A percentile compares a stretch with the other conserved stretches of the same genome.
These are phyloP conservation scores for Aphidius ervi DNA, from an alignment of 1,140 invertebrate genomes.

Conservation along the genomic window DNA sequence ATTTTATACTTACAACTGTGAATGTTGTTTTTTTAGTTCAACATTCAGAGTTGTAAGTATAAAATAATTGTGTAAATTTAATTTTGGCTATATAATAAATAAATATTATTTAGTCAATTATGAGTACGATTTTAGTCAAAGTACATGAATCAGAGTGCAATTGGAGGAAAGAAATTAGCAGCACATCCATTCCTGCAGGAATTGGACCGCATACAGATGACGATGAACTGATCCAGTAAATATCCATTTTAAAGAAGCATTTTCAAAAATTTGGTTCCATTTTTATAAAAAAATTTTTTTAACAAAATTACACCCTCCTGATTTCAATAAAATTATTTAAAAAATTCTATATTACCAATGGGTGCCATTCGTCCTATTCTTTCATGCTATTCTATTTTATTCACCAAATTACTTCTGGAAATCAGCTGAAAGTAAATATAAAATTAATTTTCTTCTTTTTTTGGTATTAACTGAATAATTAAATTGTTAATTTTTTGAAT, in stretches of 20 bases:
- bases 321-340: no score
- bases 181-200: conserved; percentile 69
- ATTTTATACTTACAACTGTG: conserved; percentile 64
- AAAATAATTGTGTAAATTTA: background rate
- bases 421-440: conserved; percentile 64
- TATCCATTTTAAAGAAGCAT: no score
- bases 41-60: conserved; percentile 79
- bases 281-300: no score
- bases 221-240: no score
- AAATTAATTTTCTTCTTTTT: background rate
- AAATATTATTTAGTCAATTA: no score
- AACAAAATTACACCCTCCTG: no score
- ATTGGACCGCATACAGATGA: conserved; percentile 58
- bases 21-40: conserved; percentile 87
- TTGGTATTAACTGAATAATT: no score
- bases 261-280: no score
- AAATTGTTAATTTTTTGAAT: conserved; percentile 20
- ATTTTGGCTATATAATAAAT: no score
- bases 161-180: conserved; percentile 58
- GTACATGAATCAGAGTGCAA: conserved; percentile 60
- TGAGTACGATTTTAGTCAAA: no score
- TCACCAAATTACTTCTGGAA: conserved; percentile 77
- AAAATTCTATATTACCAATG: conserved; percentile 81
- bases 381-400: conserved; percentile 72
- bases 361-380: conserved; percentile 80